Conservation (phyloP, 2,888 invertebrate genomes). For the Mermis nigrescens region DNA sequence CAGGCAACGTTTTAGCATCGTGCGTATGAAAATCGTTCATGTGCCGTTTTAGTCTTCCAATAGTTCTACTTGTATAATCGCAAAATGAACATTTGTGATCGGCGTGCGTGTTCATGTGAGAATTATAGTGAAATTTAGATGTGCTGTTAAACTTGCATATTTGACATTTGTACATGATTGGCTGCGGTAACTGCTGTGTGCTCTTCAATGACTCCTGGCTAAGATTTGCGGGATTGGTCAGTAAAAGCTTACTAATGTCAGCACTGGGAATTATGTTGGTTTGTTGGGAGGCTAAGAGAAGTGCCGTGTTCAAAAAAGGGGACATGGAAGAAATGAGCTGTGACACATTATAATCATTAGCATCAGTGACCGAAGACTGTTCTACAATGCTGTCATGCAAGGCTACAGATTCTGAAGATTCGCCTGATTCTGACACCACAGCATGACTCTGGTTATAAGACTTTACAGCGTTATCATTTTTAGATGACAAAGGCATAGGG, state of each 20-base stretch:
- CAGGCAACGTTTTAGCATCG: no score
- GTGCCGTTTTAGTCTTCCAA: conserved; percentile 41
- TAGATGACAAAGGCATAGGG: background rate
- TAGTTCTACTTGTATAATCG: conserved; percentile 40
- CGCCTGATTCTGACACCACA: no score
- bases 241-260: no score
- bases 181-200: background rate
- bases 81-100: conserved; percentile 41
- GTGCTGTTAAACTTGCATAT: conserved; percentile 36
- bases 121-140: conserved; percentile 37
- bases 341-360: background rate
- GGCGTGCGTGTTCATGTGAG: conserved; percentile 42
- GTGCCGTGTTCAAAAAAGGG: background rate
- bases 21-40: conserved; percentile 38
- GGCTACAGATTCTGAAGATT: no score
- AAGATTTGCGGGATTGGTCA: no score
- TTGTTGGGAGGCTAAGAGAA: background rate
- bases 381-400: background rate
- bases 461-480: no score
- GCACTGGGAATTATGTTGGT: no score
- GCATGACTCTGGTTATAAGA: no score
- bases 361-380: background rate
- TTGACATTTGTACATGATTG: conserved; percentile 30
- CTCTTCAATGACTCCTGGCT: no score
- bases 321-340: background rate